A percentile compares a stretch with the other conserved stretches of the same genome.
Conservation (phyloP, 2,113 vertebrate species). For the Camelus dromedarius region DNA sequence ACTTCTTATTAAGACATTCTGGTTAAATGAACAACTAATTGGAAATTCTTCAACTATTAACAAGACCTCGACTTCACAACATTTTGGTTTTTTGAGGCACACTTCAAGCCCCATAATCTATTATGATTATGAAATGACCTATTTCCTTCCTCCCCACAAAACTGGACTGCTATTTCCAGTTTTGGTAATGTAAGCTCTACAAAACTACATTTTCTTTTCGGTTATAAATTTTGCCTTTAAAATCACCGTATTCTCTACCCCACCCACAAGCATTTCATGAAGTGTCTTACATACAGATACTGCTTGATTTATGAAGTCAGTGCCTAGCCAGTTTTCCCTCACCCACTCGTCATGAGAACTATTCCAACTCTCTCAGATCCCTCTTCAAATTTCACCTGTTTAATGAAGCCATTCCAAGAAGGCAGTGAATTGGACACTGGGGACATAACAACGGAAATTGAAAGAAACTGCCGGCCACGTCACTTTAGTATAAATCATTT, state of each 20-base stretch:
- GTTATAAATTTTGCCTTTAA: background rate
- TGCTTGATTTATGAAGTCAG: constrained; percentile 70
- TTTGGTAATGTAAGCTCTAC: background rate
- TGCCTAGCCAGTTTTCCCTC: constrained; percentile 45
- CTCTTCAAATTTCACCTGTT: constrained; percentile 77
- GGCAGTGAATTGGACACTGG: constrained; percentile 61
- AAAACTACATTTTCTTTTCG: background rate
- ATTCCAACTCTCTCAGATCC: constrained; percentile 70
- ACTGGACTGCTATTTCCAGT: background rate
- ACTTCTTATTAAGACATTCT: background rate
- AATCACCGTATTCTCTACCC: background rate
- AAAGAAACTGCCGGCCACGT: constrained; percentile 55
- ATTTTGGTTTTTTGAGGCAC: background rate
- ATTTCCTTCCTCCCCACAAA: constrained; percentile 3
- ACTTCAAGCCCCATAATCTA: background rate
- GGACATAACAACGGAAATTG: constrained; percentile 75
- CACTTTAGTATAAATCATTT: constrained; percentile 73
- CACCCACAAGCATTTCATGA: constrained; percentile 21
- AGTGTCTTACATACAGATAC: constrained; percentile 18
- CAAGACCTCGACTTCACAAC: background rate
- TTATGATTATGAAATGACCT: background rate
- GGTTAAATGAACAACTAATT: background rate
- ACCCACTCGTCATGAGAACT: constrained; percentile 57
- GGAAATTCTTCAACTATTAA: background rate
- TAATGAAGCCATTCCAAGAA: constrained; percentile 80